Evolutionary conservation across 2,113 vertebrate genomes (phyloP), one percentile per base, ranked within the genome.

Genomic region (Sterrhoptilus dennistouni): DNA sequence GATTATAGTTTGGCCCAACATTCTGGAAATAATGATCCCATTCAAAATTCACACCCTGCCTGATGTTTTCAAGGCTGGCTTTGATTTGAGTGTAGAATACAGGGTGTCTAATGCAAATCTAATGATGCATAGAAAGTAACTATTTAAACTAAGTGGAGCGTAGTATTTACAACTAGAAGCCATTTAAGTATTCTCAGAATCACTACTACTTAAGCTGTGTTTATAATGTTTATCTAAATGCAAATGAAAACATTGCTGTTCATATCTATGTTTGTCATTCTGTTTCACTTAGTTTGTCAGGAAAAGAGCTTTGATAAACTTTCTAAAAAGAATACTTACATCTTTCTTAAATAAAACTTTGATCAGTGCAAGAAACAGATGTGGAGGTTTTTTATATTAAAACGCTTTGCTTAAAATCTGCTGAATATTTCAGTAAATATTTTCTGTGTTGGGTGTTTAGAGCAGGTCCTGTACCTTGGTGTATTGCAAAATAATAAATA

Each of bases 181-280:
- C 25, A 76, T 72, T 89, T 91, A 85, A 64, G 45, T 64, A 91
- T 83, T 93, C 69, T 80, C 52, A 77, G 44, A 91, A 83, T 54
- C 0, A 0, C 50, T 80, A 3, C 35, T 85, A 35, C 15, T 83
- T 91, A 94, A 89, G 18, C 27, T 66, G 7, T 85, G 60, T 63
- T 96, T 87, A 77, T 88, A 93, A 74, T 53, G 19, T 95, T 96
- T 94, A 83, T 96, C 71, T 96, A 93, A 91, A 96, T 94, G 90
- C 75, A 94, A 96, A 97, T 88, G 66, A 88, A 75, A 88, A 61
- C 22, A 31, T 47, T 86, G 44, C 33, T 70, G 33, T 76, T 91
- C 82, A 28, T 94, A 45, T 72, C 70, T 31, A 12, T 57, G 35
- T 22, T 80, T 74, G 59, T 74, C 19, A 80, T 90, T 95, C 87